phyloP scores from a whole-genome alignment of 2,113 vertebrate species.

The Ia io region DNA sequence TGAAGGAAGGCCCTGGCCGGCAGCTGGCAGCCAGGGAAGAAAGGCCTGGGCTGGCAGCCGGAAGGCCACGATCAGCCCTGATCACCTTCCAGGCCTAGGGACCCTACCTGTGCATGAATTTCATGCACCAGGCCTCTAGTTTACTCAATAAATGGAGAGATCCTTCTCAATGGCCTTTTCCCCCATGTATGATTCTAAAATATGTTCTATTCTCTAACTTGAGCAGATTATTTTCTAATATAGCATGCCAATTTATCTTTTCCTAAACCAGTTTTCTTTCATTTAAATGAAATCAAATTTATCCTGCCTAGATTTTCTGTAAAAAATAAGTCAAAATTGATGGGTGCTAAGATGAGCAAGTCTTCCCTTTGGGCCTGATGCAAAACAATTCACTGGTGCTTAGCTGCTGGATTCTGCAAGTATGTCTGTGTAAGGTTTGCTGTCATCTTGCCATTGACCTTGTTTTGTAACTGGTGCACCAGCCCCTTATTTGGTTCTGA shows the following conservation, averaged over 20 bases:
- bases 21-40: no score
- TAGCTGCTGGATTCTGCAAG: background rate
- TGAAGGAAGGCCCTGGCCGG: no score
- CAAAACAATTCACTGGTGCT: background rate
- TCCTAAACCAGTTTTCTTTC: background rate
- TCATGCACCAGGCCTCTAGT: background rate
- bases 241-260: background rate
- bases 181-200: background rate
- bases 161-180: background rate
- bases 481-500: constrained; percentile 79
- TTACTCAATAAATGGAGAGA: constrained; percentile 4
- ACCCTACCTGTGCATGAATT: no score
- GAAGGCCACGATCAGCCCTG: no score
- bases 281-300: constrained; percentile 1
- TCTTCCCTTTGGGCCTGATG: background rate
- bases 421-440: background rate
- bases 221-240: background rate
- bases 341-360: background rate
- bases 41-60: no score
- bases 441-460: constrained; percentile 72
- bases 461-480: constrained; percentile 67
- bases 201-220: background rate
- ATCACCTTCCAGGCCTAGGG: no score
- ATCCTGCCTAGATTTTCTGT: background rate
- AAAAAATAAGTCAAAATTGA: constrained; percentile 6